phyloP scores from a whole-genome alignment of 2,888 invertebrate species.

The Conomelus anceps region DNA sequence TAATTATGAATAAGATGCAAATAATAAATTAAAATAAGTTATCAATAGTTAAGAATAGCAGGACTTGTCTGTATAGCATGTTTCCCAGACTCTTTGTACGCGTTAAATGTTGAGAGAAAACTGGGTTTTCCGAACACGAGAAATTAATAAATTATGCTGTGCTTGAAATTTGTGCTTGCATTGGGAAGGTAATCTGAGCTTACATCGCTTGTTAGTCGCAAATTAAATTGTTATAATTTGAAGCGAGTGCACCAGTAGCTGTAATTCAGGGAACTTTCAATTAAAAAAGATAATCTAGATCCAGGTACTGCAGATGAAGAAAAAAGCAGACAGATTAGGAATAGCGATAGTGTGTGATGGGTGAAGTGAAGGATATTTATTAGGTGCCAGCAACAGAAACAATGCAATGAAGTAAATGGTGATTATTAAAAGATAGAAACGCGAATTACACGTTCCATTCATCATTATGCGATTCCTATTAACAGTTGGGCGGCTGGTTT shows the following conservation, averaged over 20 bases:
- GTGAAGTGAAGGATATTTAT: neutral
- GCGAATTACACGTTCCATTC: neutral
- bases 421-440: neutral
- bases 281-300: neutral
- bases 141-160: neutral
- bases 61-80: no score
- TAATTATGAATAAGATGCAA: no score
- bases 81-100: no score
- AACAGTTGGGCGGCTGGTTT: neutral
- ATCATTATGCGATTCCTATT: neutral
- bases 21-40: no score
- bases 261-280: neutral
- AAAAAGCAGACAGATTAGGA: neutral
- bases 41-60: no score
- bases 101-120: no score
- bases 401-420: neutral
- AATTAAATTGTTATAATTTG: neutral
- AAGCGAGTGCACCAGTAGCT: neutral
- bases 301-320: neutral
- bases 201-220: neutral
- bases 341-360: neutral
- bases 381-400: neutral
- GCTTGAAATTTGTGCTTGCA: no score
- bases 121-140: neutral
- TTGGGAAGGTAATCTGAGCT: neutral